Conservation (phyloP, 2,888 invertebrate genomes). For the Atherix ibis region DNA sequence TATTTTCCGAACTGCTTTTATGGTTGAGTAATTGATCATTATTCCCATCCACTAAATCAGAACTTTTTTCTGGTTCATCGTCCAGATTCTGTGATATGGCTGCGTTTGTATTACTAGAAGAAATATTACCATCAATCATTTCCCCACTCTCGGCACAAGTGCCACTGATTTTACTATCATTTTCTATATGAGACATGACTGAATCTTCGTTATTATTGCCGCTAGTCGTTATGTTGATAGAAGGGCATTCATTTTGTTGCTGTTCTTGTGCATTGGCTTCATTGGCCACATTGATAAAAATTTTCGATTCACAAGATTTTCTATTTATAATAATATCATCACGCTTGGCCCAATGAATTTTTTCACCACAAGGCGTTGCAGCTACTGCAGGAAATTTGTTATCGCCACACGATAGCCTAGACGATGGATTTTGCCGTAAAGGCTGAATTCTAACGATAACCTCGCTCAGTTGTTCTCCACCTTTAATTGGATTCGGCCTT, state of each 20-base stretch:
- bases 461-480: no score
- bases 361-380: conserved; percentile 16
- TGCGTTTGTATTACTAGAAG: conserved; percentile 11
- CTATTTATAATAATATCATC: conserved; percentile 17
- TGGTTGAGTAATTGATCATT: conserved; percentile 17
- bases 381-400: conserved; percentile 16
- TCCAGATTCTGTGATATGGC: no score
- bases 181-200: no score
- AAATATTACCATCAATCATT: not conserved
- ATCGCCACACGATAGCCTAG: conserved; percentile 8
- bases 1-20: conserved; percentile 25
- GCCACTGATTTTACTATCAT: not conserved
- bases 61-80: no score
- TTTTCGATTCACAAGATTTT: conserved; percentile 2
- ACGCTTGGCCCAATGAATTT: conserved; percentile 25
- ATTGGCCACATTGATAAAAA: no score
- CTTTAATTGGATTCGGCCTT: conserved; percentile 5
- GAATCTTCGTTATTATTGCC: conserved; percentile 6
- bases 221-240: conserved; percentile 3
- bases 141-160: conserved; percentile 7
- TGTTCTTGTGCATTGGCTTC: not conserved
- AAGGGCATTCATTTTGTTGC: not conserved
- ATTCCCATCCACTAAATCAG: conserved; percentile 10
- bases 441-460: conserved; percentile 2
- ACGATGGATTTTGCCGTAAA: conserved; percentile 5